These are phyloP conservation scores for Cephus pygmeus DNA, from an alignment of 2,888 invertebrate genomes.

Conservation along the genomic window DNA sequence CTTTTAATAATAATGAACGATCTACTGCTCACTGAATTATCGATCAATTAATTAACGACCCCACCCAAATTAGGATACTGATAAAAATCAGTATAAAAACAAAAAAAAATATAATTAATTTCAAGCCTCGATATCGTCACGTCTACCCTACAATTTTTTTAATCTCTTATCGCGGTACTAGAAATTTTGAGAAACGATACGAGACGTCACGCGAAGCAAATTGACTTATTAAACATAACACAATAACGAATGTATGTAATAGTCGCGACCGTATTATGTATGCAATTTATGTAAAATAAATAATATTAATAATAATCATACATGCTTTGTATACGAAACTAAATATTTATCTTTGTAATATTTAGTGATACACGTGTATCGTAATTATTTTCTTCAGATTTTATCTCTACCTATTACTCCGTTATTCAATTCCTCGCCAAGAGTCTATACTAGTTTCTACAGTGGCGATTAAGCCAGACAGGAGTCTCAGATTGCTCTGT, in stretches of 20 bases:
- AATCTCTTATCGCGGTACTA: too few species aligned
- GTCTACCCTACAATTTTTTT: too few species aligned
- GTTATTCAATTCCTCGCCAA: not conserved
- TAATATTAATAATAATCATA: not conserved
- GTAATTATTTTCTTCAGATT: not conserved
- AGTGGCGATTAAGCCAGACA: not conserved
- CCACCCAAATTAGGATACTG: not conserved
- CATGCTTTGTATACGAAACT: not conserved
- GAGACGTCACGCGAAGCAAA: too few species aligned
- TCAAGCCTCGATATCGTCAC: too few species aligned
- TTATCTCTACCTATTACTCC: not conserved
- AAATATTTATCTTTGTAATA: not conserved
- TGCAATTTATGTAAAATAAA: not conserved
- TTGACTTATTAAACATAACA: too few species aligned
- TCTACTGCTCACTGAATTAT: slow-evolving; percentile 13
- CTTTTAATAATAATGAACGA: slow-evolving; percentile 16
- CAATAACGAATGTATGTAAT: too few species aligned
- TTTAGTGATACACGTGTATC: not conserved
- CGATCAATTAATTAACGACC: slow-evolving; percentile 13
- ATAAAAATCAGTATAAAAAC: not conserved
- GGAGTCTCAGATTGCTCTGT: not conserved
- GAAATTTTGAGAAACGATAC: too few species aligned
- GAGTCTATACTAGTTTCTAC: not conserved
- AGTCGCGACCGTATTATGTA: not conserved
- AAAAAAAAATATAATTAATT: too few species aligned